phyloP scores from a whole-genome alignment of 2,113 vertebrate species.

The Craseonycteris thonglongyai region DNA sequence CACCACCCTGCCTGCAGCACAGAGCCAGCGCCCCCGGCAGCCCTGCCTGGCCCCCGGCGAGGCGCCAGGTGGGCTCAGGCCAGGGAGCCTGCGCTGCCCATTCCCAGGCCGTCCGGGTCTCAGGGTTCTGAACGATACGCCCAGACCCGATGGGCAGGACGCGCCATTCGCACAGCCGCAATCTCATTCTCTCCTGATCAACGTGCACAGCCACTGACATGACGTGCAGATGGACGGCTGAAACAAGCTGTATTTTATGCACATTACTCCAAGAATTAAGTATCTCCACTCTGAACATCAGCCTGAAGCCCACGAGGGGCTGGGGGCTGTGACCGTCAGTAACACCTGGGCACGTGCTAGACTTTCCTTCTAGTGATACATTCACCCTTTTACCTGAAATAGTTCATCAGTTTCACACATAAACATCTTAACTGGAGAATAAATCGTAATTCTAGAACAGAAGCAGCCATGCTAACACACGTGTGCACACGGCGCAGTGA shows the following conservation, averaged over 20 bases:
- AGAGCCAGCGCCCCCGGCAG: constrained; percentile 11
- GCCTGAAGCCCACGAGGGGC: neutral
- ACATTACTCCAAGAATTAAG: neutral
- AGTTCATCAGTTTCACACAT: neutral
- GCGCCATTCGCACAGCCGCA: neutral
- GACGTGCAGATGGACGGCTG: neutral
- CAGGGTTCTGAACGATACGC: neutral
- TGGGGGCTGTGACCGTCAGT: neutral
- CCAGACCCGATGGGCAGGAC: neutral
- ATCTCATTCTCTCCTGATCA: neutral
- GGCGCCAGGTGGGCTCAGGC: too few relatives aligned
- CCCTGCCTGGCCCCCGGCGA: too few relatives aligned
- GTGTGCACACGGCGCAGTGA: too few relatives aligned
- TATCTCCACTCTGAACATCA: neutral
- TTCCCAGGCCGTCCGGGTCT: too few relatives aligned
- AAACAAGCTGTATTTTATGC: neutral
- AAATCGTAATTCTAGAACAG: constrained; percentile 22
- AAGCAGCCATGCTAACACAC: neutral
- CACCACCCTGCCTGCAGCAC: constrained; percentile 39
- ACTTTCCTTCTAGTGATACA: neutral
- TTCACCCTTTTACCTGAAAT: neutral
- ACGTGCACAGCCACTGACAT: neutral
- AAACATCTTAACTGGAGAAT: neutral
- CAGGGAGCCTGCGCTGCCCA: too few relatives aligned
- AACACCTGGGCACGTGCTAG: neutral